A percentile compares a stretch with the other conserved stretches of the same genome.
These are phyloP conservation scores for Polydrusus tereticollis DNA, from an alignment of 2,888 invertebrate species.

Conservation along the genomic window DNA sequence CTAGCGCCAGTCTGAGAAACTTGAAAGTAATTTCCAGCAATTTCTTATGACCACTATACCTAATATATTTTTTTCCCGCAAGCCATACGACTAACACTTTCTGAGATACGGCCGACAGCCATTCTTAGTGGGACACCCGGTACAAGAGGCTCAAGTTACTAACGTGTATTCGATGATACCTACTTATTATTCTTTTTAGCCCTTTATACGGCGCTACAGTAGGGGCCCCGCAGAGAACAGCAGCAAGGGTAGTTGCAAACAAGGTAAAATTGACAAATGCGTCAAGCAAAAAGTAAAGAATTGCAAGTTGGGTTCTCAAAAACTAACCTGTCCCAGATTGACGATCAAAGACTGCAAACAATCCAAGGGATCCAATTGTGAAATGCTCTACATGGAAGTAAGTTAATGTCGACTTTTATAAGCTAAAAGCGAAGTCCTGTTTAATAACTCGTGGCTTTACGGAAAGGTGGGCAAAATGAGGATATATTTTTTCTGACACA, in stretches of 20 bases:
- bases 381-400: constrained; percentile 40
- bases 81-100: no score
- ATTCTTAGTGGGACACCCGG: no score
- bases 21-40: no score
- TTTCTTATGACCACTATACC: no score
- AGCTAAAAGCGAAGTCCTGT: not conserved
- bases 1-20: no score
- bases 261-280: constrained; percentile 23
- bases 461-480: no score
- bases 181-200: not conserved
- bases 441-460: no score
- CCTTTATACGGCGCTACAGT: not conserved
- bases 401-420: not conserved
- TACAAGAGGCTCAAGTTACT: no score
- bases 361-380: constrained; percentile 42
- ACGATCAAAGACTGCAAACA: constrained; percentile 34
- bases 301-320: constrained; percentile 18
- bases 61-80: no score
- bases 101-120: no score
- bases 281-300: not conserved
- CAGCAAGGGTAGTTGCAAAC: constrained; percentile 19
- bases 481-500: no score
- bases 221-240: constrained; percentile 35
- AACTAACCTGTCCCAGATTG: constrained; percentile 30
- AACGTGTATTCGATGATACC: no score